Base-by-base conservation (phyloP, 2,888 invertebrate genomes). In the Ophion ventricosus region DNA sequence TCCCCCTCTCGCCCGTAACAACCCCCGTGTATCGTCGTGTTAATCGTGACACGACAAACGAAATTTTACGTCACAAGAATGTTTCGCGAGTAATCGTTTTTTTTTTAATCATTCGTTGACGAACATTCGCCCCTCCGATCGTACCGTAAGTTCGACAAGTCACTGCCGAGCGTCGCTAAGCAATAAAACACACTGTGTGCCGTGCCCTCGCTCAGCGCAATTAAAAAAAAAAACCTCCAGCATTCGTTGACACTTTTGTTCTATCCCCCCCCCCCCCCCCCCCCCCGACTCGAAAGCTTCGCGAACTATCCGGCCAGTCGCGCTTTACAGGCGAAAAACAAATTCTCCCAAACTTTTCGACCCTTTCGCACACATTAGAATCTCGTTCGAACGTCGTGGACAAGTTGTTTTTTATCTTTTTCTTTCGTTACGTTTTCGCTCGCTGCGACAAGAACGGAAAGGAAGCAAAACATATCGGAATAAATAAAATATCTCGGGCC, bases 1-100 rank as follows among this genome's bases (percentile, higher is more conserved):
- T 67, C 64, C 70, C 79, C 82, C 85, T 83, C 83, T 80, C 82
- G 76, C 80, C 84, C 83, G 80, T 75, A 59, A 80, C 70, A 84
- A 82, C 63, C 77, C 82, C 82, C 84, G 72, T 83, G 73, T 75
- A 80, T 64, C 69, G n/a, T n/a, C n/a, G n/a, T n/a, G n/a, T 59
- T 61, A 25, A 26, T 56, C 66, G 80, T 74, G 72, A 56, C 43
- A 75, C 59, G 70, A 73, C 56, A 26, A 59, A 72, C 23, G 49
- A 26, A 80, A 82, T 82, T 82, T 57, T 57, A 20, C 29, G 17
- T 49, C 70, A 57, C 10, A n/a, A 14, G 1, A 40, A 11, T 2
- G 5, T 14, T 56, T 72, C 5, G 35, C 20, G 23, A 57, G 35
- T 57, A 35, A 57, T 20, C 59, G 10, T 17, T 20, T 29, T 78